A percentile compares a stretch with the other conserved stretches of the same genome.
Evolutionary conservation across 1,140 invertebrate species (phyloP).

Genomic region (Drosophila biarmipes): DNA sequence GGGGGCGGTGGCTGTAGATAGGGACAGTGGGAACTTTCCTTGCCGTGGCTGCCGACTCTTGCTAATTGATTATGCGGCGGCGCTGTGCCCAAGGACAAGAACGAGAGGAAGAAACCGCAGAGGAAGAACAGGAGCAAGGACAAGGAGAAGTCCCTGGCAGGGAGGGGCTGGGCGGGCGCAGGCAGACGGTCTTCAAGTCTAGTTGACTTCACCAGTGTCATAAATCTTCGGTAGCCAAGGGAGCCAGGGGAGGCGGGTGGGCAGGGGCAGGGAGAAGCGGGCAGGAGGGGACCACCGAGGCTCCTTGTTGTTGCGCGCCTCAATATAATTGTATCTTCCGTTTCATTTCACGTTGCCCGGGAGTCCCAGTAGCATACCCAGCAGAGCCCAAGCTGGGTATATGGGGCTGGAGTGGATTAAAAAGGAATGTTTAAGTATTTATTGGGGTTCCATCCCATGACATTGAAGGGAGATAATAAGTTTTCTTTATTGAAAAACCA

Average conservation of each 20-base stretch:
- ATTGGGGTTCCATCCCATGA: not conserved
- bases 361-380: conserved; percentile 20
- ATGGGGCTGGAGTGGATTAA: not conserved
- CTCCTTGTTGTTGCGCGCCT: conserved; percentile 36
- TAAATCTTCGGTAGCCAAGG: conserved; percentile 45
- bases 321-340: conserved; percentile 77
- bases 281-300: conserved; percentile 2
- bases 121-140: conserved; percentile 32
- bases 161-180: not conserved
- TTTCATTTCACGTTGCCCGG: conserved; percentile 73
- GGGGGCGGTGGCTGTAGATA: conserved; percentile 6
- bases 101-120: conserved; percentile 4
- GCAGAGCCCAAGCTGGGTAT: not conserved
- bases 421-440: not conserved
- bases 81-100: conserved; percentile 41
- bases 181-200: conserved; percentile 46
- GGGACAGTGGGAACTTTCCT: conserved; percentile 24
- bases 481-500: not conserved
- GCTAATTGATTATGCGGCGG: conserved; percentile 48
- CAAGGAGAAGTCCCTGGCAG: conserved; percentile 12
- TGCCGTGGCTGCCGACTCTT: conserved; percentile 9
- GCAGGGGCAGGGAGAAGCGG: conserved; percentile 9
- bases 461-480: not conserved
- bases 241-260: conserved; percentile 6
- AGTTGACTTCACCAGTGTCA: conserved; percentile 45